Base-by-base conservation (phyloP, 2,113 vertebrate species). In the Plotosus lineatus region DNA sequence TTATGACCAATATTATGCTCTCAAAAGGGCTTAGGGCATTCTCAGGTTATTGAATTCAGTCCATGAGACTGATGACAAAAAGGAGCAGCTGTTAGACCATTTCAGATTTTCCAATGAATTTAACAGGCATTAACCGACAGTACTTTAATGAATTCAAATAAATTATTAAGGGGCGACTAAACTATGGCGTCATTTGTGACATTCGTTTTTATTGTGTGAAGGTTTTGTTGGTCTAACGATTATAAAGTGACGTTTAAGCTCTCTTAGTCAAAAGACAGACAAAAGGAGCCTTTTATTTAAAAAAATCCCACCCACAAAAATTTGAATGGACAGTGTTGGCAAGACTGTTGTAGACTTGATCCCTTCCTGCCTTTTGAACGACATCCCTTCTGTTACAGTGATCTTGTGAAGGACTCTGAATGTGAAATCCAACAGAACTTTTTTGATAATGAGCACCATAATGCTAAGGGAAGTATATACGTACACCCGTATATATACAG, bases 1-100 rank as follows among this genome's bases (percentile, higher is more conserved):
- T 46, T 80, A 51, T 87, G 85, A 86, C 75, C 87, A 81, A 77
- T 84, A 79, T 76, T 81, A 69, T 83, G 85, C 63, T 82, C 85
- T 83, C 75, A 83, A 55, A 60, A 81, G 82, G 84, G 78, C 38
- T 75, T 66, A 65, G 72, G 65, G 60, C 72, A 53, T 84, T 58
- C 73, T 73, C 60, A 51, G 50, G 48, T 51, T 69, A 76, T 75
- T 79, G 53, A 36, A 44, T 56, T 68, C 11, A 48, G n/a, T 31
- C 63, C 42, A 79, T 15, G 26, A 81, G 66, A 72, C 55, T 10
- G 14, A 74, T 66, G 71, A 53, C 33, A 81, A 75, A 61, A 75
- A 51, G 40, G 38, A 44, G 40, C 40, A 44, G 44, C 56, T 73
- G 58, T 48, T 65, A 15, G 58, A 65, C 23, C 17, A 53, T 40